A percentile compares a stretch with the other conserved stretches of the same genome.
Evolutionary conservation across 2,797 vertebrate genomes (phyloP).

Genomic region (Siniperca scherzeri): DNA sequence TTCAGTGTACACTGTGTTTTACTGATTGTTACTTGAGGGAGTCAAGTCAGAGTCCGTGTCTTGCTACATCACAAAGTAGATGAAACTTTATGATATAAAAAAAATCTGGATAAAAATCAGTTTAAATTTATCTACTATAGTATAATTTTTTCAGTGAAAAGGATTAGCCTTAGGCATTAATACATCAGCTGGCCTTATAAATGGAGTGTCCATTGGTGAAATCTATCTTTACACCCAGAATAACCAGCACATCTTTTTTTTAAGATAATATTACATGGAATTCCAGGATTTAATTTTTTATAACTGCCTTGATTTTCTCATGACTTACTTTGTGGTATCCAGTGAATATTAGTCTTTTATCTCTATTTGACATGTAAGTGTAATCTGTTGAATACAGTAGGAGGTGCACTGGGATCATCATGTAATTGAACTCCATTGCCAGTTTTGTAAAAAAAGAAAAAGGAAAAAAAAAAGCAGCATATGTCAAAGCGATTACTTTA

Average conservation of each 20-base stretch:
- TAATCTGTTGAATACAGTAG: not conserved
- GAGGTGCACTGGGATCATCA: not conserved
- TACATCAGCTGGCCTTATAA: not conserved
- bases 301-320: constrained; percentile 1
- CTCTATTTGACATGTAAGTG: not conserved
- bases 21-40: not conserved
- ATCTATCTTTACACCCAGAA: not conserved
- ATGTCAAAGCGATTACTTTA: not conserved
- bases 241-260: not conserved
- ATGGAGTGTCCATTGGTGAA: not conserved
- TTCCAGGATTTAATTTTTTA: not conserved
- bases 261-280: not conserved
- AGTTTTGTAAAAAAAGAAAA: not conserved
- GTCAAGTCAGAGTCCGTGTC: not conserved
- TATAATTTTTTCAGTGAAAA: not conserved
- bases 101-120: not conserved
- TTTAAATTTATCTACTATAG: not conserved
- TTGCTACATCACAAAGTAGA: not conserved
- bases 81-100: not conserved
- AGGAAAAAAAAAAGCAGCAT: not conserved
- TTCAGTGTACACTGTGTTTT: not conserved
- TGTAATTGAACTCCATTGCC: not conserved
- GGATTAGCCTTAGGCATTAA: not conserved
- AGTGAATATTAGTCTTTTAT: not conserved
- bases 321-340: not conserved